Percentiles rank a stretch among this genome's conserved stretches.
Evolutionary conservation across 2,113 vertebrate genomes (phyloP).

Genomic region (Lipophrys pholis): DNA sequence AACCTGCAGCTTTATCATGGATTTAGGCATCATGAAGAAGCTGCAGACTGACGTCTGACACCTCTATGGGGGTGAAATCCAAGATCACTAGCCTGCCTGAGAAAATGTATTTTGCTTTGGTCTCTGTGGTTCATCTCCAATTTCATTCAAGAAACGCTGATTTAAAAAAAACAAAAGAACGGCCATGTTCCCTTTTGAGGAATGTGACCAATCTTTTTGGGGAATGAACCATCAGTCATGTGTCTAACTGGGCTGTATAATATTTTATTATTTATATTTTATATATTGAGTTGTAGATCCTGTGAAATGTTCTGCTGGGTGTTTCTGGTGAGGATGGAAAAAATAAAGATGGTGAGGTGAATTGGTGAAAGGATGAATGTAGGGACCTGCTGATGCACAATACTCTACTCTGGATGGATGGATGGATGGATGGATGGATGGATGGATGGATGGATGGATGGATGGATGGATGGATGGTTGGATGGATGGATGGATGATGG

Average conservation of each 20-base stretch:
- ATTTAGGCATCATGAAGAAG: constrained; percentile 58
- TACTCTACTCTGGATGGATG: not conserved
- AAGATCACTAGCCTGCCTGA: constrained; percentile 18
- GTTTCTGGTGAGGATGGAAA: no score
- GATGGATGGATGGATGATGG: not conserved
- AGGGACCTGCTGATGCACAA: not conserved
- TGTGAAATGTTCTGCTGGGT: no score
- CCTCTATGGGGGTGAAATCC: no score
- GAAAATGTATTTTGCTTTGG: constrained; percentile 12
- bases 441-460: not conserved
- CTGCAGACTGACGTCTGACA: no score
- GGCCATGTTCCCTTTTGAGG: not conserved
- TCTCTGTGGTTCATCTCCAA: not conserved
- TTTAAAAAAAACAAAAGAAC: no score
- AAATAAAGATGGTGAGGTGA: not conserved
- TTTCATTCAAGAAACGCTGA: not conserved
- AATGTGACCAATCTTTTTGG: not conserved
- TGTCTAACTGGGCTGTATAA: not conserved
- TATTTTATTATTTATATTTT: no score
- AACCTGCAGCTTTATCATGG: constrained; percentile 24
- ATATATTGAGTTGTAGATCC: not conserved
- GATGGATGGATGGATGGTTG: constrained; percentile 18
- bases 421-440: constrained; percentile 9
- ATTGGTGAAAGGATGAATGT: constrained; percentile 8
- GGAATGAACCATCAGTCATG: not conserved